Evolutionary conservation across 2,113 vertebrate species (phyloP), one percentile per base, ranked within the genome.

Genomic region (Calyptommatus sinebrachiatus): DNA sequence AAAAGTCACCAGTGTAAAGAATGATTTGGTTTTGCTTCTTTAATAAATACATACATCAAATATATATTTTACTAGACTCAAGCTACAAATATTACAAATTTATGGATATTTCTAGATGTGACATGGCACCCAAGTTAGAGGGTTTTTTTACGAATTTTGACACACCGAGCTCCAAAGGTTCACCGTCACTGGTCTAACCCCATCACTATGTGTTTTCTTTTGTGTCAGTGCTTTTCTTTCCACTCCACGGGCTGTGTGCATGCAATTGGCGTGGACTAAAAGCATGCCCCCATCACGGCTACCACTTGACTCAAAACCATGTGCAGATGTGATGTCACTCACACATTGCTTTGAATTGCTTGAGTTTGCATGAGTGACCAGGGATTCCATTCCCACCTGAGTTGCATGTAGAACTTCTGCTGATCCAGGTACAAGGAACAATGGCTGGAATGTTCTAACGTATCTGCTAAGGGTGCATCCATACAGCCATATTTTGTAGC

Each of bases 361-460:
- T 93, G 86, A 90, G 89, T 93, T 95, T 97, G 96, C 96, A 97
- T 96, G 96, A 94, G 91, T 90, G 95, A 78, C 22, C 18, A 75
- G 83, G 71, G 26, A 61, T 72, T 76, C 81, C 73, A 79, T 80
- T 77, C 45, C 81, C 88, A 73, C 83, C 79, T 77, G 66, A 87
- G 41, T 76, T 86, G 65, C 31, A 62, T 85, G 82, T 76, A 86
- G 89, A 70, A 84, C 53, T 88, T 82, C 80, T 82, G 46, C 12
- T 35, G 35, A 73, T 68, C 63, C 79, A 67, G 78, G 50, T 71
- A 79, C 83, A 73, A 86, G 85, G 71, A 50, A 31, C 88, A 79
- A 84, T 83, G 75, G 71, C 29, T 68, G 81, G 61, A 89, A 28
- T 28, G 57, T 28, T 76, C 26, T 75, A 46, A 29, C 79, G 65